Evolutionary conservation across 1,140 invertebrate genomes (phyloP).

Genomic region (Eupristina koningsbergeri): DNA sequence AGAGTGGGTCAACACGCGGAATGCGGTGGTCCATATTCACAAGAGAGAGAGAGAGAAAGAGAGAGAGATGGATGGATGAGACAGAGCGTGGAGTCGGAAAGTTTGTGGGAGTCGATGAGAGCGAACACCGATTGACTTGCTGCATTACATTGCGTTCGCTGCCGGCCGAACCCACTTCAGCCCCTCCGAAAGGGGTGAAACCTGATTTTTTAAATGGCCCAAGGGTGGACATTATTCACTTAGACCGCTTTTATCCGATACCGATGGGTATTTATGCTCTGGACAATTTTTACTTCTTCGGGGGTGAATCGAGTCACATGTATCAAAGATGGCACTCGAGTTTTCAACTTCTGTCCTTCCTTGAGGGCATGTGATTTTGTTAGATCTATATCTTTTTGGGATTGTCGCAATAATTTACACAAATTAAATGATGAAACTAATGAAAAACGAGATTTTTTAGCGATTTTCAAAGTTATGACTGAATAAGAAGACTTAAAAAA

Average conservation of each 20-base stretch:
- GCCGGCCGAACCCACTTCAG: neutral
- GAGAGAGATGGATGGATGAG: too few relatives aligned
- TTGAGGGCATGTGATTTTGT: too few relatives aligned
- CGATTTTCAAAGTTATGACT: too few relatives aligned
- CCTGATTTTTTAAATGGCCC: neutral
- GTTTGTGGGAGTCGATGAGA: neutral
- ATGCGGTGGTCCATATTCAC: neutral
- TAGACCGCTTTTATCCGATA: neutral
- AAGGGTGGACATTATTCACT: neutral
- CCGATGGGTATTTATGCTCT: neutral
- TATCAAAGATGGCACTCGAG: neutral
- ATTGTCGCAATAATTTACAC: too few relatives aligned
- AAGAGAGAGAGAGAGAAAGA: neutral
- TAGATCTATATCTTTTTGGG: too few relatives aligned
- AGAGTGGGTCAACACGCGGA: neutral
- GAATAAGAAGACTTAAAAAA: too few relatives aligned
- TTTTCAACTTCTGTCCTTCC: neutral
- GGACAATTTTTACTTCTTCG: neutral
- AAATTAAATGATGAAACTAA: too few relatives aligned
- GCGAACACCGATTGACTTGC: slow-evolving; percentile 1
- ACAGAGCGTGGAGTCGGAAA: neutral
- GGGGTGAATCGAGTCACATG: neutral
- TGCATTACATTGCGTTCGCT: neutral
- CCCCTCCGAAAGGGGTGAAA: neutral
- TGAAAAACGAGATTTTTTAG: too few relatives aligned